Evolutionary conservation across 2,797 vertebrate species (phyloP).

Genomic region (Setipinna tenuifilis): DNA sequence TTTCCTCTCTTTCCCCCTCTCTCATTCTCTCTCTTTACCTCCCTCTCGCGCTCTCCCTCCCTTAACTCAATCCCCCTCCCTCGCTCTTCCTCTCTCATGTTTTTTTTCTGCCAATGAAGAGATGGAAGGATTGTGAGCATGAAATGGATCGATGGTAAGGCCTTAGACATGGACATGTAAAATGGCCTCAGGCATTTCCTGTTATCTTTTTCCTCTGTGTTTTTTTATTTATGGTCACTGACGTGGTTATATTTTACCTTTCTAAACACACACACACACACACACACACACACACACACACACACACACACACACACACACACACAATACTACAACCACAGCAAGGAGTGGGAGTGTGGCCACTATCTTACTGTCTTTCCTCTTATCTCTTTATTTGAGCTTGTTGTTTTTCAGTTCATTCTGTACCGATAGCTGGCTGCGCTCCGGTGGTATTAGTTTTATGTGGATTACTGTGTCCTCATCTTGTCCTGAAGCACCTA

Average conservation of each 20-base stretch:
- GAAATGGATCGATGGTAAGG: neutral
- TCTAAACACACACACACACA: neutral
- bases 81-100: neutral
- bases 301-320: conserved; percentile 47
- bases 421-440: neutral
- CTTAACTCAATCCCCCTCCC: neutral
- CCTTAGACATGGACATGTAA: neutral
- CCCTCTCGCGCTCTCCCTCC: neutral
- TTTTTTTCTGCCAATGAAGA: neutral
- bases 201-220: neutral
- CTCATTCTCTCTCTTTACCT: neutral
- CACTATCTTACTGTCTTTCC: neutral
- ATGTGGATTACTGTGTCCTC: too few relatives aligned
- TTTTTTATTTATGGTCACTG: neutral
- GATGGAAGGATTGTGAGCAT: neutral
- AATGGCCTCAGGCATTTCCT: neutral
- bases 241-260: neutral
- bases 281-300: neutral
- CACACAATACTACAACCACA: neutral
- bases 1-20: neutral
- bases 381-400: neutral
- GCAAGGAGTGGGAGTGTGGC: neutral
- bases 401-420: neutral
- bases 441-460: neutral
- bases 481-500: neutral